phyloP scores from a whole-genome alignment of 92 coral and sea anemone genomes.

The Plumapathes pennacea region DNA sequence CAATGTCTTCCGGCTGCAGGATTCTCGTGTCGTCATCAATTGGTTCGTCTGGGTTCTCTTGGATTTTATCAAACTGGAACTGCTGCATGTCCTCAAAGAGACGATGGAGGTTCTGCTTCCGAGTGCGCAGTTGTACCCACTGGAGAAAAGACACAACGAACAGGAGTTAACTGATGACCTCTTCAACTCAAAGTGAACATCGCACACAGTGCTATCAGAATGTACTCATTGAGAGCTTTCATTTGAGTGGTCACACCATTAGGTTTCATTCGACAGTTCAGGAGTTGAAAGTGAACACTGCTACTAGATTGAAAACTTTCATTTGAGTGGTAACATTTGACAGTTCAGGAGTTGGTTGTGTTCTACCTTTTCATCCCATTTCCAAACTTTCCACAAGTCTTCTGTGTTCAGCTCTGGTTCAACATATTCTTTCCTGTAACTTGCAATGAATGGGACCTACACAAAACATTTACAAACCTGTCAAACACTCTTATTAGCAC shows the following conservation, averaged over 20 bases:
- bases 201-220: no score
- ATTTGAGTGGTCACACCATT: no score
- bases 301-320: no score
- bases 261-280: no score
- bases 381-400: constrained; percentile 95
- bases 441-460: constrained; percentile 96
- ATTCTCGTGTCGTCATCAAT: constrained; percentile 85
- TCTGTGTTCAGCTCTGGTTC: constrained; percentile 94
- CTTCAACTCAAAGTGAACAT: no score
- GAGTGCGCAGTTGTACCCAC: constrained; percentile 92
- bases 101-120: constrained; percentile 90
- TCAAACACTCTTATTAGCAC: no score
- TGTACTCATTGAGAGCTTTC: no score
- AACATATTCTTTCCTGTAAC: constrained; percentile 94
- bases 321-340: no score
- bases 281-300: no score
- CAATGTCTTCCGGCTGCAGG: constrained; percentile 91
- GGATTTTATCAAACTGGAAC: constrained; percentile 75
- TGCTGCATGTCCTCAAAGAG: constrained; percentile 96
- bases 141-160: constrained; percentile 19
- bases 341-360: no score
- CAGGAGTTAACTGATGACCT: no score
- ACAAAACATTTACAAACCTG: neutral
- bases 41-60: constrained; percentile 76
- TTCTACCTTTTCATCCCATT: constrained; percentile 98